Conservation (phyloP, 2,888 invertebrate species). For the Agriopis leucophaearia region DNA sequence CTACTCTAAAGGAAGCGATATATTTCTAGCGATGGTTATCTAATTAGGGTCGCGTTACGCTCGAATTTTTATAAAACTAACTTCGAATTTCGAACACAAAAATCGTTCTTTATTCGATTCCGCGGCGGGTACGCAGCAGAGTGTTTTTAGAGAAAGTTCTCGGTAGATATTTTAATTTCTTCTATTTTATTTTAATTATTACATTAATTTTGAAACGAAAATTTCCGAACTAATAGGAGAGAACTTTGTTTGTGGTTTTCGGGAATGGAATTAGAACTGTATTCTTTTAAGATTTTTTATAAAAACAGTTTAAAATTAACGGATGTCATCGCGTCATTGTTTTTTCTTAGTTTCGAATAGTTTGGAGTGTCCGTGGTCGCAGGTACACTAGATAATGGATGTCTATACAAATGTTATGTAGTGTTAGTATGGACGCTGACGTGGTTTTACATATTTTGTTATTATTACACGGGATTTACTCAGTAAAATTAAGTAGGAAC, state of each 20-base stretch:
- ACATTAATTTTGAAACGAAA: slow-evolving; percentile 38
- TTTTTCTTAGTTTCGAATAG: no score
- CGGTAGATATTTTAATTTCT: slow-evolving; percentile 39
- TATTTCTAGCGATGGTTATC: slow-evolving; percentile 65
- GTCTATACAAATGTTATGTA: no score
- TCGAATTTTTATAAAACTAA: slow-evolving; percentile 55
- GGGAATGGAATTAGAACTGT: slow-evolving; percentile 13
- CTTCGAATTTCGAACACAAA: slow-evolving; percentile 43
- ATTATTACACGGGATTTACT: no score
- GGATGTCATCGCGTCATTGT: no score
- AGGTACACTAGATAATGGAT: no score
- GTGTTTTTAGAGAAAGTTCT: slow-evolving; percentile 42
- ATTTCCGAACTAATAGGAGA: slow-evolving; percentile 23
- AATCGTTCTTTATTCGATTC: slow-evolving; percentile 46
- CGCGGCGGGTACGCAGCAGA: slow-evolving; percentile 22
- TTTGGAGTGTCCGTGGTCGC: no score
- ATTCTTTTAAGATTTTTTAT: slow-evolving; percentile 13
- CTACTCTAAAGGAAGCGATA: slow-evolving; percentile 61
- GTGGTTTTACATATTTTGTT: no score
- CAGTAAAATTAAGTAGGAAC: no score
- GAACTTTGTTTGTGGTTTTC: slow-evolving; percentile 28
- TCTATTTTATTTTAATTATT: slow-evolving; percentile 42
- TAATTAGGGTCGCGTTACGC: slow-evolving; percentile 62
- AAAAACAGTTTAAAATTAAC: background rate
- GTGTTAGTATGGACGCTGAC: no score